Evolutionary conservation across 2,797 vertebrate genomes (phyloP).

Genomic region (Muscicapa striata): DNA sequence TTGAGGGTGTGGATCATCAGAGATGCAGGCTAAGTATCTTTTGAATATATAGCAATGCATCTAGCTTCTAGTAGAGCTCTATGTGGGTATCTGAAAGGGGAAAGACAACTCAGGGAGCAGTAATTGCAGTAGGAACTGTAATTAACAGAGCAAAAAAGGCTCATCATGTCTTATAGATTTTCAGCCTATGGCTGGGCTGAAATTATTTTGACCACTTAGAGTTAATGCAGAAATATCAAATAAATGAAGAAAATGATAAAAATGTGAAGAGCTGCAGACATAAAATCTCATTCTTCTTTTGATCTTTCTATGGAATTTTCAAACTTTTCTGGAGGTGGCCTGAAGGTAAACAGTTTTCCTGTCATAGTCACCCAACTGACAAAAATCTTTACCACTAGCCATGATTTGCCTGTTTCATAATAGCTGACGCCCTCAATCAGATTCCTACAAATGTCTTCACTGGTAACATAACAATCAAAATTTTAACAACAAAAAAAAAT

Average conservation of each 20-base stretch:
- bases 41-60: background rate
- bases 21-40: background rate
- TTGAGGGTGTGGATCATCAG: background rate
- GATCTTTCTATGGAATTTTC: background rate
- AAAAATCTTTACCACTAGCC: background rate
- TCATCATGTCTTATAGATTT: background rate
- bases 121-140: background rate
- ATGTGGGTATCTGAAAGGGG: background rate
- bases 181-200: background rate
- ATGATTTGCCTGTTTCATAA: background rate
- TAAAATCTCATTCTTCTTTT: background rate
- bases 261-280: background rate
- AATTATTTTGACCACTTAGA: background rate
- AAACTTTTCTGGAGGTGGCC: background rate
- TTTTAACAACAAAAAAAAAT: background rate
- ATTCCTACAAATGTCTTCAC: background rate
- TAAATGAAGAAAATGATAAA: background rate
- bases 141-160: background rate
- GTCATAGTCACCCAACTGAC: background rate
- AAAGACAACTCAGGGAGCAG: background rate
- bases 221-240: background rate
- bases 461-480: background rate
- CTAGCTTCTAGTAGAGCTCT: background rate
- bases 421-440: background rate
- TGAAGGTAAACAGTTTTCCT: background rate